A percentile compares a stretch with the other conserved stretches of the same genome.
phyloP scores from a whole-genome alignment of 1,140 invertebrate species.

The Daktulosphaira vitifoliae region DNA sequence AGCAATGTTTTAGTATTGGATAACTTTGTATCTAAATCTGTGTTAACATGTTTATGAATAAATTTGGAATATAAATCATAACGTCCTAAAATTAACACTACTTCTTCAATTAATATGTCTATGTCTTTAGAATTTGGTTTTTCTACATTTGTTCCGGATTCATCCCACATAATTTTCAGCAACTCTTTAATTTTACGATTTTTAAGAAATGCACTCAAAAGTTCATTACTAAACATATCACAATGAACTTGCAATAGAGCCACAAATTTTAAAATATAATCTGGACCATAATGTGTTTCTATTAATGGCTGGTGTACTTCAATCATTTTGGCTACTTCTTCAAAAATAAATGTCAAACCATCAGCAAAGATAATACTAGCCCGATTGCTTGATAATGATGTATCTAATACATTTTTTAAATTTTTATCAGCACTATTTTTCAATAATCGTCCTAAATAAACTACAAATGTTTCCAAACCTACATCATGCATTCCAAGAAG shows the following conservation, averaged over 20 bases:
- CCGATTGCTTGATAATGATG: slow-evolving; percentile 50
- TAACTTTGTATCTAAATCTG: slow-evolving; percentile 2
- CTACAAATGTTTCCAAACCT: slow-evolving; percentile 85
- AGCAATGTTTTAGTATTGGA: neutral
- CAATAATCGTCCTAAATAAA: slow-evolving; percentile 77
- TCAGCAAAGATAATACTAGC: slow-evolving; percentile 71
- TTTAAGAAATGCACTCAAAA: slow-evolving; percentile 61
- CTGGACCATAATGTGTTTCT: slow-evolving; percentile 86
- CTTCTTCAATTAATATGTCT: slow-evolving; percentile 80
- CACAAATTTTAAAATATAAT: slow-evolving; percentile 61
- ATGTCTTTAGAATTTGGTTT: slow-evolving; percentile 72
- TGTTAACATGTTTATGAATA: slow-evolving; percentile 20
- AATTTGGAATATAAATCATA: slow-evolving; percentile 87
- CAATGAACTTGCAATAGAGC: slow-evolving; percentile 76
- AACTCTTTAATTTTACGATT: slow-evolving; percentile 35
- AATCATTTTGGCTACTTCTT: slow-evolving; percentile 76
- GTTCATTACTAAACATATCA: slow-evolving; percentile 60
- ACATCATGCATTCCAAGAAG: slow-evolving; percentile 84
- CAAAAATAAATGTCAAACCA: slow-evolving; percentile 73
- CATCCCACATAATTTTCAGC: slow-evolving; percentile 1
- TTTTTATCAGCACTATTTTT: slow-evolving; percentile 22
- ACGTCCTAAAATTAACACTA: slow-evolving; percentile 83
- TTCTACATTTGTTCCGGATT: neutral
- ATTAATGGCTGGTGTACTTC: slow-evolving; percentile 88
- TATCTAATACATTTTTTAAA: slow-evolving; percentile 28